Conservation (phyloP, 2,888 invertebrate genomes). For the Megamerina dolium region DNA sequence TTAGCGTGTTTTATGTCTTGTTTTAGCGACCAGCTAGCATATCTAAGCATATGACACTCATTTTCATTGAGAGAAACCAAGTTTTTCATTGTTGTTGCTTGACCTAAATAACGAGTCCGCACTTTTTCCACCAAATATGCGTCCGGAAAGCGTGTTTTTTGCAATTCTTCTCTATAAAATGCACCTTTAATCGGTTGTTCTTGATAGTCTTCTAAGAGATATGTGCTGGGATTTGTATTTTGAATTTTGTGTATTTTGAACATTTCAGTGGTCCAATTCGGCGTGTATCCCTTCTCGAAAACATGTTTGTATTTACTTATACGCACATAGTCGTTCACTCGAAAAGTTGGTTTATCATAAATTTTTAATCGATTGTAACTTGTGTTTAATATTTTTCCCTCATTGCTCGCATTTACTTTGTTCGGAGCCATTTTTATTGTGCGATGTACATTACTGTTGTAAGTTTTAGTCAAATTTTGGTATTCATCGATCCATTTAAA, state of each 20-base stretch:
- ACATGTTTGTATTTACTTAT: conserved; percentile 14
- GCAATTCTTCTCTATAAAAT: conserved; percentile 35
- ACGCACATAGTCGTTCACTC: conserved; percentile 8
- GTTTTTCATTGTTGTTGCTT: conserved; percentile 18
- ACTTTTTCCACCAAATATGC: conserved; percentile 35
- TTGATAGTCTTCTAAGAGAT: conserved; percentile 27
- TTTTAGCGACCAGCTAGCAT: conserved; percentile 19
- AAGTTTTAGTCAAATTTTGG: conserved; percentile 15
- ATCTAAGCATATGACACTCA: background rate
- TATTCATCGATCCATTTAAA: conserved; percentile 28
- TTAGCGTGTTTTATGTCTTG: background rate
- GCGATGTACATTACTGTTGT: conserved; percentile 22
- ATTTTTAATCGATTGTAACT: conserved; percentile 6
- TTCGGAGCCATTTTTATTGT: conserved; percentile 9
- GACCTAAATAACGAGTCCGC: too few relatives aligned
- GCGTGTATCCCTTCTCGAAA: conserved; percentile 27
- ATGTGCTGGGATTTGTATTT: conserved; percentile 22
- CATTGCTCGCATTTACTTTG: conserved; percentile 6
- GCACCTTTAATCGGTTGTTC: conserved; percentile 29
- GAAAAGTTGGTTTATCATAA: conserved; percentile 7
- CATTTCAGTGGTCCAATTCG: conserved; percentile 33
- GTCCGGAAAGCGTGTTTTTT: conserved; percentile 30
- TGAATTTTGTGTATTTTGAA: conserved; percentile 28
- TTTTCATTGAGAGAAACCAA: background rate
- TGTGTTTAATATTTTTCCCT: background rate